Percentiles rank a stretch among this genome's conserved stretches.
Conservation (phyloP, 2,797 vertebrate species). For the Threskiornis aethiopicus region DNA sequence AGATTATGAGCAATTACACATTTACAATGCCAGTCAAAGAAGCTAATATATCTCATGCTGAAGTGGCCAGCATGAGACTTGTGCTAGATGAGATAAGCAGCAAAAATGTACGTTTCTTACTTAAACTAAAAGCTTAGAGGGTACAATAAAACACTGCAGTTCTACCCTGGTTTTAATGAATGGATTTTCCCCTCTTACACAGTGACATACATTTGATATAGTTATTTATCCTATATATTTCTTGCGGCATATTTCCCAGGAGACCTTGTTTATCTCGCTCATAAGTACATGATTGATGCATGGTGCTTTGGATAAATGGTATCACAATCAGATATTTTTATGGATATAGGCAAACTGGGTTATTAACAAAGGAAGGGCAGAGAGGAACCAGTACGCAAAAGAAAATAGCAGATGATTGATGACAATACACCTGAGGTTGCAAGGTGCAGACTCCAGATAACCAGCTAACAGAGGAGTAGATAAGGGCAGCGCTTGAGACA, state of each 20-base stretch:
- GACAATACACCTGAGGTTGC: conserved; percentile 69
- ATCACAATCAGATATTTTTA: conserved; percentile 72
- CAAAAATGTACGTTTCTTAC: conserved; percentile 57
- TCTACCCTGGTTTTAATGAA: conserved; percentile 68
- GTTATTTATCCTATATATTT: conserved; percentile 75
- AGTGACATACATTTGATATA: conserved; percentile 65
- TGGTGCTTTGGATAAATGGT: conserved; percentile 68
- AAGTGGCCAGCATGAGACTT: conserved; percentile 53
- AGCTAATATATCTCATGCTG: conserved; percentile 49
- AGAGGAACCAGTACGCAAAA: conserved; percentile 27
- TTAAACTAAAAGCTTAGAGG: conserved; percentile 72
- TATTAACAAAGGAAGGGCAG: conserved; percentile 73
- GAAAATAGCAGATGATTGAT: conserved; percentile 71
- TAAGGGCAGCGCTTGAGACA: conserved; percentile 46
- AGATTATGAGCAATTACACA: conserved; percentile 47
- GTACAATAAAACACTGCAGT: conserved; percentile 52
- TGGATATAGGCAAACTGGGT: conserved; percentile 72
- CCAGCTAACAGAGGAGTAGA: background rate
- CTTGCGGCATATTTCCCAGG: conserved; percentile 60
- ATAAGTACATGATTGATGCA: conserved; percentile 67
- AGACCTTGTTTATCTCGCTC: conserved; percentile 60
- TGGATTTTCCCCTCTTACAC: conserved; percentile 56
- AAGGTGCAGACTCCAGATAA: conserved; percentile 76
- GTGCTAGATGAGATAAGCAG: conserved; percentile 65
- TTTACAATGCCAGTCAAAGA: conserved; percentile 39